Percentiles rank a stretch among this genome's conserved stretches.
Evolutionary conservation across 2,888 invertebrate genomes (phyloP).

Genomic region (Epinotia nisella): DNA sequence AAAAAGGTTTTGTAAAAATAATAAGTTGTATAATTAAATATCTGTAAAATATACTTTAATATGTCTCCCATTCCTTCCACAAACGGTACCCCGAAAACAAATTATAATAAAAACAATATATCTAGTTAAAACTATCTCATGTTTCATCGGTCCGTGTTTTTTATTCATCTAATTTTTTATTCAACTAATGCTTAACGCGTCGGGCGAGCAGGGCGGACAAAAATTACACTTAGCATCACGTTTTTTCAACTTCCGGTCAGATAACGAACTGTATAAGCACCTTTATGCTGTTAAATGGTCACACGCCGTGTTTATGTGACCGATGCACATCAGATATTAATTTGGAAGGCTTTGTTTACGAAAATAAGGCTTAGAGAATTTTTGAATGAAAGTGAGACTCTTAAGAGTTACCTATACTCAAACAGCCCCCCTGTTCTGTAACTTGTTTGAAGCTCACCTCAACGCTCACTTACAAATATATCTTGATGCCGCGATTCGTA

Average conservation of each 20-base stretch:
- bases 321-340: conserved; percentile 25
- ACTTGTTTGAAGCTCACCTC: no score
- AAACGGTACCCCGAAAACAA: conserved; percentile 23
- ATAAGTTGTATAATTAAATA: no score
- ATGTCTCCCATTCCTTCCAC: neutral
- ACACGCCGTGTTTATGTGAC: conserved; percentile 67
- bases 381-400: no score
- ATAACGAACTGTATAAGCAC: conserved; percentile 78
- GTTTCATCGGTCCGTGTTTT: conserved; percentile 78
- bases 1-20: no score
- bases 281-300: conserved; percentile 75
- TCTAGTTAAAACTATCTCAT: conserved; percentile 71
- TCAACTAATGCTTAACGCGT: conserved; percentile 70
- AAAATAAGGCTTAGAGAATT: neutral
- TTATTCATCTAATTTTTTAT: conserved; percentile 77
- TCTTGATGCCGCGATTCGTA: no score
- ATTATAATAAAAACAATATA: conserved; percentile 41
- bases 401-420: no score
- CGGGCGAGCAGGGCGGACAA: conserved; percentile 64
- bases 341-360: conserved; percentile 22
- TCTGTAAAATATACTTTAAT: neutral
- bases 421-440: no score
- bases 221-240: conserved; percentile 74
- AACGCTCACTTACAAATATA: no score
- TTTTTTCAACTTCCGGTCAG: conserved; percentile 77